Evolutionary conservation across 2,888 invertebrate species (phyloP), one percentile per base, ranked within the genome.

Genomic region (Dicyrtoma fusca): DNA sequence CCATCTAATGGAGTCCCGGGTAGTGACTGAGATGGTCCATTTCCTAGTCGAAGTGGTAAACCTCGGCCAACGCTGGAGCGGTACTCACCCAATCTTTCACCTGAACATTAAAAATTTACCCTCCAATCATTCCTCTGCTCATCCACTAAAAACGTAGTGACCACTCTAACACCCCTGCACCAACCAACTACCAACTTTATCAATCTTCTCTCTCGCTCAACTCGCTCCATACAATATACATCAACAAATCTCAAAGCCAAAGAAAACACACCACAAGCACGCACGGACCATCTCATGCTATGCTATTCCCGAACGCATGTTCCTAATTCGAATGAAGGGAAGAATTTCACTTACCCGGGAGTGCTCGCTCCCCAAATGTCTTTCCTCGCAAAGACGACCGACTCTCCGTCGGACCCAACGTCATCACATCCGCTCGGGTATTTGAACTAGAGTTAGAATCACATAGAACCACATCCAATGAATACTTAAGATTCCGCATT

Each of bases 1-100:
- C 81, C 81, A 78, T 81, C 81, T 69, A 80, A 77, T 70, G 81
- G 81, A 62, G 81, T 81, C 59, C 79, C 81, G 19, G 81, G 81
- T 44, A 81, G 53, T 44, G 81, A 81, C 57, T 81, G 79, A 70
- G 81, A 78, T 1, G 81, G 81, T 62, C 79, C 79, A 69, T 78
- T 77, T 26, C 75, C 76, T 62, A 81, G 75, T 71, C 81, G 78
- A 55, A 81, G 74, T 34, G 81, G 81, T 73, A 81, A 76, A 70
- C 79, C 80, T 72, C 81, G 75, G 57, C 81, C 81, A 61, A 80
- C 78, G 63, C 79, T 80, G 59, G 81, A 81, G 19, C 81, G 79
- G 74, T 81, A 81, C 69, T 81, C 81, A 70, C 81, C 81, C 69
- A 81, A 75, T 78, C 81, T 78, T 74, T 81, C 81, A 74, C 81